A percentile compares a stretch with the other conserved stretches of the same genome.
phyloP scores from a whole-genome alignment of 2,113 vertebrate species.

The Murina feae region DNA sequence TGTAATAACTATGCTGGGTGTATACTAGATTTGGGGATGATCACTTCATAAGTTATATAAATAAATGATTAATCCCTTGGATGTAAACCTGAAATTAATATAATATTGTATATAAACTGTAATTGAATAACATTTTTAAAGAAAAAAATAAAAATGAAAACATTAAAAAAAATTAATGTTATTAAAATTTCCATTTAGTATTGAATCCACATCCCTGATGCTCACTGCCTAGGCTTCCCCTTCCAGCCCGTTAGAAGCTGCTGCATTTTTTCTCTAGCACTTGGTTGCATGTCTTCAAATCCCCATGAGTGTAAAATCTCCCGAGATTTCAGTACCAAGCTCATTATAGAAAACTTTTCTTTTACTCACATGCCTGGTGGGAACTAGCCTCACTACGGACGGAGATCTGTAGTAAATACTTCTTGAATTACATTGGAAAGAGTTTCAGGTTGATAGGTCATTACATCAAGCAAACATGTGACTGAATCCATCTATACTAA shows the following conservation, averaged over 20 bases:
- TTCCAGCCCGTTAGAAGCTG: conserved; percentile 2
- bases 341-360: conserved; percentile 31
- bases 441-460: neutral
- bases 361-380: conserved; percentile 15
- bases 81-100: neutral
- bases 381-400: neutral
- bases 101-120: neutral
- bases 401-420: conserved; percentile 17
- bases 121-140: neutral
- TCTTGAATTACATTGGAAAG: conserved; percentile 40
- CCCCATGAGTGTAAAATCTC: neutral
- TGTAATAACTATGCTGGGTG: neutral
- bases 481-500: neutral
- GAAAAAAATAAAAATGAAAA: too few relatives aligned
- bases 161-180: neutral
- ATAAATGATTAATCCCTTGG: neutral
- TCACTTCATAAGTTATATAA: neutral
- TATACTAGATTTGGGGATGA: neutral
- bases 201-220: neutral
- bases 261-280: neutral
- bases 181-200: conserved; percentile 16
- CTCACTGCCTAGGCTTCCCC: neutral
- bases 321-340: neutral
- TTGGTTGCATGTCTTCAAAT: neutral
- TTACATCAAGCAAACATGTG: conserved; percentile 48